Evolutionary conservation across 1,140 invertebrate species (phyloP).

Genomic region (Arion vulgaris): DNA sequence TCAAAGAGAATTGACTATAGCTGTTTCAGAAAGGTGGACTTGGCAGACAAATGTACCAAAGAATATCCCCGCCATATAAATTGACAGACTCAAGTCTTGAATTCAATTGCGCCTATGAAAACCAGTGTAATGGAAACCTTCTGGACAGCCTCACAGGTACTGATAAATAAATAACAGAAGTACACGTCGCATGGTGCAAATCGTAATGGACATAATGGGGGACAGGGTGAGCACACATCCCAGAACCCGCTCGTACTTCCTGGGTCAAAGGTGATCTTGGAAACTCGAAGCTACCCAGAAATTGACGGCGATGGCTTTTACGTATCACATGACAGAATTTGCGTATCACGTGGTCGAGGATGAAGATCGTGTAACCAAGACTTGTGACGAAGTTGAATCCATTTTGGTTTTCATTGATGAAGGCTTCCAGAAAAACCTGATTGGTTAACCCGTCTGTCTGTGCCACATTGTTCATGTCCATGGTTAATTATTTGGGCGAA

Average conservation of each 20-base stretch:
- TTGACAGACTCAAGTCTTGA: too few relatives aligned
- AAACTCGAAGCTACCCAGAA: neutral
- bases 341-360: neutral
- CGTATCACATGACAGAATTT: slow-evolving; percentile 1
- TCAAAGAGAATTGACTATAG: too few relatives aligned
- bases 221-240: neutral
- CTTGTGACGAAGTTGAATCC: neutral
- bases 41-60: too few relatives aligned
- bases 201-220: neutral
- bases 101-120: neutral
- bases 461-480: too few relatives aligned
- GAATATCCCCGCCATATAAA: too few relatives aligned
- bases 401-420: neutral
- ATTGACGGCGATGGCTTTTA: neutral
- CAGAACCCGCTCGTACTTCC: neutral
- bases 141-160: neutral
- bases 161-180: neutral
- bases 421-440: neutral
- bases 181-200: neutral
- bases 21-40: too few relatives aligned
- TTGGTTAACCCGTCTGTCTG: too few relatives aligned
- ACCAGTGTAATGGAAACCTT: neutral
- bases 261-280: neutral
- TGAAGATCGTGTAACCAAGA: neutral
- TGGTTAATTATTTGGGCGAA: too few relatives aligned